Evolutionary conservation across 1,140 invertebrate genomes (phyloP), one percentile per base, ranked within the genome.

Genomic region (Lordiphosa stackelbergi): DNA sequence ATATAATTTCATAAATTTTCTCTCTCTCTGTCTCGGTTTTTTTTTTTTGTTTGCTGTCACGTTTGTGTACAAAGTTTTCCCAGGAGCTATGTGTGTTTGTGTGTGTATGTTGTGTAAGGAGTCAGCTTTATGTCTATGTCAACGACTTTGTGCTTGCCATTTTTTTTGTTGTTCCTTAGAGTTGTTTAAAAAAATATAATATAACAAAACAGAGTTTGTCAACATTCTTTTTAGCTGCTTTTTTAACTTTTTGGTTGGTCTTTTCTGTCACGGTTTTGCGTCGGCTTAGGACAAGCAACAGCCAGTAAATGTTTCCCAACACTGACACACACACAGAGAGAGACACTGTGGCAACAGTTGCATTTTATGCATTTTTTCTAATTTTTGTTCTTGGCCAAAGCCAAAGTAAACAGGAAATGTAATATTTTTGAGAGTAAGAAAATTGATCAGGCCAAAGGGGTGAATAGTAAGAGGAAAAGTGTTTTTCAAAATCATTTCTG

Each of bases 71-170:
- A 65, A 69, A 64, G 52, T 55, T 59, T 16, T 52, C 37, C 16
- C 48, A 34, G 40, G 47, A 51, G 40, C 38, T 40, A 45, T 11
- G 22, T 43, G 8, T 46, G 38, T 43, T n/a, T n/a, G 61, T 41
- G 37, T 43, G 40, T 41, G 47, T 57, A 37, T 62, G 59, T 47
- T 54, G 53, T 66, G 51, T 19, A 51, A 38, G 42, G 19, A 47
- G 35, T 35, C 54, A 49, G 70, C 48, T 47, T 53, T 53, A 73
- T 53, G 70, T 64, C 59, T 69, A 73, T 69, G 64, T 51, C 65
- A 74, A 51, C 55, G 71, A 64, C 70, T 73, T 74, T 74, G 47
- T 38, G 52, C 38, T 57, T 40, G 56, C 48, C 57, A 55, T 47
- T 49, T 57, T 49, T 43, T 36, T 54, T 47, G 16, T 16, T 16